A percentile compares a stretch with the other conserved stretches of the same genome.
Conservation (phyloP, 2,888 invertebrate species). For the Antheraea yamamai region DNA sequence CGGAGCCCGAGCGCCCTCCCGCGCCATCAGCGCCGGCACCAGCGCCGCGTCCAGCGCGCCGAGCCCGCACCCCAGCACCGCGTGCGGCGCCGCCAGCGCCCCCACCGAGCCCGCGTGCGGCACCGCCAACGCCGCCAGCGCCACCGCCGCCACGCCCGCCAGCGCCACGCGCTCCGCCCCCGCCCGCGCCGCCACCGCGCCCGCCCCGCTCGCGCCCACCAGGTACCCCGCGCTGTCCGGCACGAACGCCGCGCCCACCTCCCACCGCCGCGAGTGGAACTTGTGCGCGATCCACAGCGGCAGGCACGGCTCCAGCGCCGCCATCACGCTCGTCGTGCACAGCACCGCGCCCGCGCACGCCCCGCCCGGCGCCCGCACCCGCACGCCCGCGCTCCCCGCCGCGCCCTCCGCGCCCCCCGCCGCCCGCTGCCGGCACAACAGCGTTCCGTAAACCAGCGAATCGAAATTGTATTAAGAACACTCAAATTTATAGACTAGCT, state of each 20-base stretch:
- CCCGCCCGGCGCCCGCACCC: constrained; percentile 41
- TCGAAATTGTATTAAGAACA: too few species aligned
- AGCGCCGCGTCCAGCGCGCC: constrained; percentile 70
- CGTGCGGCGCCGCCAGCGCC: constrained; percentile 61
- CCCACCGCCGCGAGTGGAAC: constrained; percentile 64
- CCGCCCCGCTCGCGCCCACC: constrained; percentile 54
- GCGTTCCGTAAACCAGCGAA: too few species aligned
- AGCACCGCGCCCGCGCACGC: constrained; percentile 68
- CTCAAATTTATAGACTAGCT: too few species aligned
- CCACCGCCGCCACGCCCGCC: constrained; percentile 57
- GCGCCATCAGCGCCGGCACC: constrained; percentile 63
- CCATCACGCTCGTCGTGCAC: constrained; percentile 70
- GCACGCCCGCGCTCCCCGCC: constrained; percentile 22
- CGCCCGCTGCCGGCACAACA: not conserved
- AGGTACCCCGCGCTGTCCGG: constrained; percentile 73
- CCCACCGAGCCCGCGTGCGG: constrained; percentile 55
- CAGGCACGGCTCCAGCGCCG: constrained; percentile 71
- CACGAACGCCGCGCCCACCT: constrained; percentile 65
- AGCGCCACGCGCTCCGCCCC: constrained; percentile 64
- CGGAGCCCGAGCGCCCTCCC: constrained; percentile 43
- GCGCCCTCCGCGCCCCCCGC: constrained; percentile 5
- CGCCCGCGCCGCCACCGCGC: constrained; percentile 47
- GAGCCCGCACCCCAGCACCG: constrained; percentile 64
- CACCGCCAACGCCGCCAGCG: constrained; percentile 55
- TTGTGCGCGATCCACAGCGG: constrained; percentile 63